Evolutionary conservation across 2,113 vertebrate species (phyloP), one percentile per base, ranked within the genome.

Genomic region (Percopsis transmontana): DNA sequence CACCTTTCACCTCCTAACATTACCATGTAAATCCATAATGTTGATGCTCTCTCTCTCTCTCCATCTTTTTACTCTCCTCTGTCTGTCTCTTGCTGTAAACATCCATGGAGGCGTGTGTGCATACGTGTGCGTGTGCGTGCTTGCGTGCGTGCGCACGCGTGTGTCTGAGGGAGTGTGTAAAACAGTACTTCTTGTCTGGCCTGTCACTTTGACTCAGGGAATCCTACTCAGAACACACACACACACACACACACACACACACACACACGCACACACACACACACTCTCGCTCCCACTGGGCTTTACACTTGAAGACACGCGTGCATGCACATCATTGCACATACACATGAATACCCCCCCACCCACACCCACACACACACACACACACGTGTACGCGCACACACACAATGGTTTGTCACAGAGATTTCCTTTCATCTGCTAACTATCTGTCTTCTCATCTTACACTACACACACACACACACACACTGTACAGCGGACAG

Each of bases 121-220:
- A 48, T 63, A 33, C 41, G 61, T 20, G 33, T 40, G 61, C 10
- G 13, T 4, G 61, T 33, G 15, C 13, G 57, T 58, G 15, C n/a
- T 23, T 57, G 54, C 9, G 54, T 20, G 42, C n/a, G 41, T 45
- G 58, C 10, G 41, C 45, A 20, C 13, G 23, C 27, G 53, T 21
- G 52, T 14, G 52, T 24, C 9, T 14, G 52, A 8, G 54, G 16
- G 27, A 8, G 54, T 38, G 54, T 24, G 51, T 53, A 21, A 9
- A 24, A 21, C 51, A 21, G 19, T n/a, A 21, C 50, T 20, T 23
- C 51, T 21, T 21, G 51, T 23, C 51, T 53, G 51, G 51, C 51
- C 19, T 23, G 51, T 53, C 51, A 53, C 19, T 10, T 53, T 53
- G 51, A 23, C 51, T 53, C 20, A 24, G 51, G 23, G 51, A 24